A percentile compares a stretch with the other conserved stretches of the same genome.
phyloP scores from a whole-genome alignment of 2,797 vertebrate species.

The Hemitrygon akajei region DNA sequence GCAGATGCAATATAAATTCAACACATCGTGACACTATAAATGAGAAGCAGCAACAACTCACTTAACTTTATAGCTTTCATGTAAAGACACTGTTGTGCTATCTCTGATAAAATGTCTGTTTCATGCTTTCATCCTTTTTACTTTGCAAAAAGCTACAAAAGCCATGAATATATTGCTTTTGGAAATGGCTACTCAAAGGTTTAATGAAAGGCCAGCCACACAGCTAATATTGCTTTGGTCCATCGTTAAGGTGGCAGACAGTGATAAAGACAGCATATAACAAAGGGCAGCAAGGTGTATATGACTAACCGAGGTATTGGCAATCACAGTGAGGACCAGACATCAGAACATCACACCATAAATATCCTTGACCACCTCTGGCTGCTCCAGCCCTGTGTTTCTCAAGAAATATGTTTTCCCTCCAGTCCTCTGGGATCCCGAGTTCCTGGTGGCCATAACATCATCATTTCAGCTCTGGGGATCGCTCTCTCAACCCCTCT shows the following conservation, averaged over 20 bases:
- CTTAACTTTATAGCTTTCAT: constrained; percentile 23
- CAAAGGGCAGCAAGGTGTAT: too few relatives aligned
- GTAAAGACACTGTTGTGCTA: background rate
- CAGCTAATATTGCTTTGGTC: background rate
- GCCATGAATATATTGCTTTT: background rate
- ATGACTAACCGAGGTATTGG: background rate
- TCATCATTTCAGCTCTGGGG: background rate
- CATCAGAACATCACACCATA: background rate
- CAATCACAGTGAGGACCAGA: background rate
- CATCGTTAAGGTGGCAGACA: background rate
- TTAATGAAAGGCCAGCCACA: background rate
- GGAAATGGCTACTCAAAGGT: too few relatives aligned
- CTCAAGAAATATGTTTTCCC: too few relatives aligned
- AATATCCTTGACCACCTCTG: background rate
- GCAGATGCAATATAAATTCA: constrained; percentile 21
- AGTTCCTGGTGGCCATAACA: background rate
- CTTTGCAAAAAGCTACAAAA: background rate
- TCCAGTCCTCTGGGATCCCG: background rate
- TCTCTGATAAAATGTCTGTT: background rate
- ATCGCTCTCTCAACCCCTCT: background rate
- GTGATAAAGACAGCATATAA: background rate
- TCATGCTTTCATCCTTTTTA: background rate
- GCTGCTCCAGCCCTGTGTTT: background rate
- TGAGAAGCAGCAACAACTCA: constrained; percentile 26
- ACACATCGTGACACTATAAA: constrained; percentile 25